phyloP scores from a whole-genome alignment of 2,113 vertebrate species.

The Gymnobelideus leadbeateri region DNA sequence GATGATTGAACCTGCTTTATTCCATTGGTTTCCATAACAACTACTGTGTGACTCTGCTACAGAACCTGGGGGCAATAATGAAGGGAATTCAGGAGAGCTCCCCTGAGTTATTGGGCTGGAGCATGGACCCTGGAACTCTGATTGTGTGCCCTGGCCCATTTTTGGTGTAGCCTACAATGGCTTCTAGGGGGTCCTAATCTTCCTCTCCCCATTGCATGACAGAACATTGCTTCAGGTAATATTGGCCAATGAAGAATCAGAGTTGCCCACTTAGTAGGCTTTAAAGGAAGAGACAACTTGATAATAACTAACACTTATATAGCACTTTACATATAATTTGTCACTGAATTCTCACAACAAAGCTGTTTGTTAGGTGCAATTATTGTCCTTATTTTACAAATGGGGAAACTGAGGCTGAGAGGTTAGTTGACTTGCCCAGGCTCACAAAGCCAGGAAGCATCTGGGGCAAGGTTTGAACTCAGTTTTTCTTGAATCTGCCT shows the following conservation, averaged over 20 bases:
- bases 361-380: not conserved
- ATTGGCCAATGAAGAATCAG: not conserved
- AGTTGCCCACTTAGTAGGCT: not conserved
- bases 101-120: not conserved
- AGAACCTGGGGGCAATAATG: not conserved
- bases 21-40: not conserved
- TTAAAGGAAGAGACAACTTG: not conserved
- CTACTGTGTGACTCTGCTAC: not conserved
- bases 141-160: not conserved
- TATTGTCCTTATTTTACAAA: not conserved
- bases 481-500: too few relatives aligned
- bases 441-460: not conserved
- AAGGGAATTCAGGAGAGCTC: too few relatives aligned
- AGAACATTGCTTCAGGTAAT: too few relatives aligned
- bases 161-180: not conserved
- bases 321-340: not conserved
- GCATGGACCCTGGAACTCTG: not conserved
- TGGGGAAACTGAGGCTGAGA: not conserved
- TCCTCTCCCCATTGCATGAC: not conserved
- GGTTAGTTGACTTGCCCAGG: not conserved
- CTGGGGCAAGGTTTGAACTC: not conserved
- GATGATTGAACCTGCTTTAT: not conserved
- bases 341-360: not conserved
- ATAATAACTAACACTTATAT: not conserved
- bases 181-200: not conserved